Base-by-base conservation (phyloP, 2,888 invertebrate genomes). In the Dasypogon diadema region DNA sequence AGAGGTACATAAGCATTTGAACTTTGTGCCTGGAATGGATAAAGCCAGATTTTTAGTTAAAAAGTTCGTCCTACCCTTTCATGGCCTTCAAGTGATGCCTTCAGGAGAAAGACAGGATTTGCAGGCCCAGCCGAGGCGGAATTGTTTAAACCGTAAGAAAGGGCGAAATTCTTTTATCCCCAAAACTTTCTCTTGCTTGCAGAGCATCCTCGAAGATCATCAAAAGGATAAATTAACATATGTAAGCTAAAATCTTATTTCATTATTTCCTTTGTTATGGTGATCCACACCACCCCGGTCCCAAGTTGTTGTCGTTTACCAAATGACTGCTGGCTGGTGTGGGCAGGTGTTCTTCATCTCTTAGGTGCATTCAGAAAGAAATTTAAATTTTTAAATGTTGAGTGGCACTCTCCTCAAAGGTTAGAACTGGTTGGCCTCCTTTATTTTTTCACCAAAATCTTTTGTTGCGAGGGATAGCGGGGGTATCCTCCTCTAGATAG, bases 161-260 rank as follows among this genome's bases (percentile, higher is more conserved):
- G 8, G 54, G 14, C 1, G 54, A 54, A 22, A 21, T 21, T 54
- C 54, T 21, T 22, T 54, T 54, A 54, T 54, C 54, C 18, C 12
- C 54, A 18, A 54, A 22, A 54, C 22, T 54, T 21, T 8, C 21
- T 54, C 54, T 54, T 14, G 54, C 22, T 54, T 22, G 18, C 21
- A 22, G 5, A 54, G 54, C 54, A 54, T 54, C 75, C 70, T 75
- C 72, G n/a, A 51, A 60, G 42, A 75, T 72, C 75, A 75, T 75
- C 75, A 75, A 75, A 75, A 70, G 75, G 70, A 75, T 75, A 75
- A 75, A 75, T 75, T 75, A 75, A 58, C 75, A 75, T 75, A 75
- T 75, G 75, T 75, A 75, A 75, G 70, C 51, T 22, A 48, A 75
- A 75, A 75, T 75, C 37, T 75, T 70, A 60, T 70, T 75, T 42